These are phyloP conservation scores for Myotis pilosus DNA, from an alignment of 2,797 vertebrate species.

Conservation along the genomic window DNA sequence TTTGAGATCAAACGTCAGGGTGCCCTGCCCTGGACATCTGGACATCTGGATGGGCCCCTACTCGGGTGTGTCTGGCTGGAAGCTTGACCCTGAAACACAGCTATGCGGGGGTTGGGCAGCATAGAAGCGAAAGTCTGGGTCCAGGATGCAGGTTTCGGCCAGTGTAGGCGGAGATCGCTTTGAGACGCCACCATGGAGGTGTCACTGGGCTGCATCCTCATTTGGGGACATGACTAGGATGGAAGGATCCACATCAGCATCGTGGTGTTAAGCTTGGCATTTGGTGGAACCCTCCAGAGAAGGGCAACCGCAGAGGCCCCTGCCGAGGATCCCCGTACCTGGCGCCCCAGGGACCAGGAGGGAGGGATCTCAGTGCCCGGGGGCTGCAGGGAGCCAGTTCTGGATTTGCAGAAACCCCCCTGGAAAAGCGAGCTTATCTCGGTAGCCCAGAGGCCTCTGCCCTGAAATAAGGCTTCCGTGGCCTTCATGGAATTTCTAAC, in stretches of 20 bases:
- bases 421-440: background rate
- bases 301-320: background rate
- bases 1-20: background rate
- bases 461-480: background rate
- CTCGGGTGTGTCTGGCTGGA: background rate
- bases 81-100: background rate
- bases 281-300: background rate
- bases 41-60: background rate
- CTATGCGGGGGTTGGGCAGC: background rate
- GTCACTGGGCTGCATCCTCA: background rate
- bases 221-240: rapidly evolving
- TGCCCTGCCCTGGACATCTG: too few relatives aligned
- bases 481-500: background rate
- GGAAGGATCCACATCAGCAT: background rate
- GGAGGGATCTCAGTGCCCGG: background rate
- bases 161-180: rapidly evolving
- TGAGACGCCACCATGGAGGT: rapidly evolving
- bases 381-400: rapidly evolving
- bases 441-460: background rate
- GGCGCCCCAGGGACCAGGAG: too few relatives aligned
- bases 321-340: background rate
- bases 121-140: background rate
- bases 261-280: too few relatives aligned
- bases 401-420: background rate
- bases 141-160: rapidly evolving